These are phyloP conservation scores for Vesta saturnalis DNA, from an alignment of 2,888 invertebrate genomes.

Conservation along the genomic window DNA sequence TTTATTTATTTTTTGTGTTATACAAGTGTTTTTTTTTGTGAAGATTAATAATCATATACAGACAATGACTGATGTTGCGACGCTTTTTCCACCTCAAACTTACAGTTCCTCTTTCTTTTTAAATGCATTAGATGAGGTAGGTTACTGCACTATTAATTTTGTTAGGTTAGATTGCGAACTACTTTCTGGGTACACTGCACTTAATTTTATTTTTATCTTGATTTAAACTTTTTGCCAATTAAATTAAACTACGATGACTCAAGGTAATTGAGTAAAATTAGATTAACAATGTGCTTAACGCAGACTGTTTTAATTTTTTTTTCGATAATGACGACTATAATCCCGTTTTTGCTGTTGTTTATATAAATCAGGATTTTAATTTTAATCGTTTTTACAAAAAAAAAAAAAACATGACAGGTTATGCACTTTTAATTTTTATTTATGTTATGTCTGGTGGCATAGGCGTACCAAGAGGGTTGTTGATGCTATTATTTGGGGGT, in stretches of 20 bases:
- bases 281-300: neutral
- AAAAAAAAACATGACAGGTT: no score
- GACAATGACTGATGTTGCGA: conserved; percentile 46
- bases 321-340: no score
- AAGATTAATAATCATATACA: neutral
- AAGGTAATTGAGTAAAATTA: neutral
- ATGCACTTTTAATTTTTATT: no score
- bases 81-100: conserved; percentile 59
- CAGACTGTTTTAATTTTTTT: no score
- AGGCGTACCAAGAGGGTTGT: no score
- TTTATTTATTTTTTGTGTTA: conserved; percentile 17
- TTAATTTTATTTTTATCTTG: neutral
- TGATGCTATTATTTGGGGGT: no score
- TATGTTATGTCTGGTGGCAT: no score
- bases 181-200: conserved; percentile 4
- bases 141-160: conserved; percentile 11
- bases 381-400: no score
- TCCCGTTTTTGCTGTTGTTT: no score
- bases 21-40: neutral
- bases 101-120: conserved; percentile 60
- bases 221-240: neutral
- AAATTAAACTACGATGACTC: neutral
- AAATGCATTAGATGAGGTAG: conserved; percentile 46
- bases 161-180: conserved; percentile 25
- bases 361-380: no score